These are phyloP conservation scores for Dicrurus megarhynchus DNA, from an alignment of 2,113 vertebrate genomes.

Conservation along the genomic window DNA sequence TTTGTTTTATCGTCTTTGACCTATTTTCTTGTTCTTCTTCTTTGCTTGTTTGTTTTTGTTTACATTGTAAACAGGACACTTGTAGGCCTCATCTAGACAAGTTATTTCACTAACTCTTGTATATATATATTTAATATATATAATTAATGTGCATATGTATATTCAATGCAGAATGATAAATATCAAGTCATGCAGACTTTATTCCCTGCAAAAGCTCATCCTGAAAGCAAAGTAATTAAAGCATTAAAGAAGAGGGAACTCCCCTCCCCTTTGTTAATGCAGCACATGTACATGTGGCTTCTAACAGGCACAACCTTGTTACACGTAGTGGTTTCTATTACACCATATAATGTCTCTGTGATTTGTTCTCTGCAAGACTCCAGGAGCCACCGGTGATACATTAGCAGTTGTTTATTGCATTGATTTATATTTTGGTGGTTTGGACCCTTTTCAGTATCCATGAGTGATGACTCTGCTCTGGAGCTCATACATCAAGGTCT, in stretches of 20 bases:
- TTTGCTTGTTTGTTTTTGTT: no score
- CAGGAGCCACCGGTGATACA: not conserved
- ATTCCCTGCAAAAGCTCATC: not conserved
- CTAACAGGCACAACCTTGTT: not conserved
- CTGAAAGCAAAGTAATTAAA: not conserved
- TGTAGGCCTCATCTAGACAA: not conserved
- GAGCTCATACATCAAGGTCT: not conserved
- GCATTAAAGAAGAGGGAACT: not conserved
- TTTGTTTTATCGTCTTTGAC: not conserved
- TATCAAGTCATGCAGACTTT: not conserved
- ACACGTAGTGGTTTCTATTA: not conserved
- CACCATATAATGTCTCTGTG: not conserved
- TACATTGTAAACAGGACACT: not conserved
- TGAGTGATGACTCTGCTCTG: not conserved
- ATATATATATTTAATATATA: not conserved
- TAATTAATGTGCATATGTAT: not conserved
- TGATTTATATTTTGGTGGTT: conserved; percentile 2
- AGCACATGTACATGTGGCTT: not conserved
- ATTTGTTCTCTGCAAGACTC: not conserved
- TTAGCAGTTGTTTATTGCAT: not conserved
- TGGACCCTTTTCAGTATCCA: not conserved
- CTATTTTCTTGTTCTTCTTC: accelerated
- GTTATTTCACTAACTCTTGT: not conserved
- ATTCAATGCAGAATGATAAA: not conserved
- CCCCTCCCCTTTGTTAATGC: not conserved